Percentiles rank a stretch among this genome's conserved stretches.
Evolutionary conservation across 1,140 invertebrate species (phyloP).

Genomic region (Formica exsecta): DNA sequence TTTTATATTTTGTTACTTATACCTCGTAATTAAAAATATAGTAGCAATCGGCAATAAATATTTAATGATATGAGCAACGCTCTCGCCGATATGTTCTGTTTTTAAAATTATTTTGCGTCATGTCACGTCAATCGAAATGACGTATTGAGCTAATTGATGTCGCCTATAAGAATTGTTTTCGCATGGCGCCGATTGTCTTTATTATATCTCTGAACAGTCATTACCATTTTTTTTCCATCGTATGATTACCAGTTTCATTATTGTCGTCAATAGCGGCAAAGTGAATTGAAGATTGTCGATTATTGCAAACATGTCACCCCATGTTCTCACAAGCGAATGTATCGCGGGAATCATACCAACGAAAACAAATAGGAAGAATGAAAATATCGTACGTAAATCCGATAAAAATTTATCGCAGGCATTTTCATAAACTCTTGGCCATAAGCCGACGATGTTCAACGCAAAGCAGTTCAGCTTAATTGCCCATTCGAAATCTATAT

Average conservation of each 20-base stretch:
- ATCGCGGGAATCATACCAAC: background rate
- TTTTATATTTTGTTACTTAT: no score
- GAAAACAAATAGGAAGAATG: background rate
- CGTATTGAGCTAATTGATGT: background rate
- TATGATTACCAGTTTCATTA: constrained; percentile 5
- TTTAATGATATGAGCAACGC: no score
- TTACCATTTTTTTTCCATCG: constrained; percentile 15
- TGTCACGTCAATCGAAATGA: no score
- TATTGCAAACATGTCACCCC: constrained; percentile 19
- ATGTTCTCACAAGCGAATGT: background rate
- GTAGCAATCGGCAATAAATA: no score
- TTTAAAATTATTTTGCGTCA: no score
- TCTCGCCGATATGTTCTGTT: no score
- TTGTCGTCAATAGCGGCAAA: background rate
- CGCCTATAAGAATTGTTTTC: background rate
- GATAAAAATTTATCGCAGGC: background rate
- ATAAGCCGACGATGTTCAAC: constrained; percentile 1
- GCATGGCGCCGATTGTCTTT: background rate
- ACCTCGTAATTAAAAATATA: no score
- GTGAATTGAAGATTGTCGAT: constrained; percentile 17
- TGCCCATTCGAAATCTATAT: constrained; percentile 41
- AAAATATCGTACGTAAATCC: background rate
- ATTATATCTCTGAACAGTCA: background rate
- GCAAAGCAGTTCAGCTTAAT: constrained; percentile 19
- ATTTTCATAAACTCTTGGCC: constrained; percentile 7